Evolutionary conservation across 2,797 vertebrate species (phyloP), one percentile per base, ranked within the genome.

Genomic region (Oreonectes daqikongensis): DNA sequence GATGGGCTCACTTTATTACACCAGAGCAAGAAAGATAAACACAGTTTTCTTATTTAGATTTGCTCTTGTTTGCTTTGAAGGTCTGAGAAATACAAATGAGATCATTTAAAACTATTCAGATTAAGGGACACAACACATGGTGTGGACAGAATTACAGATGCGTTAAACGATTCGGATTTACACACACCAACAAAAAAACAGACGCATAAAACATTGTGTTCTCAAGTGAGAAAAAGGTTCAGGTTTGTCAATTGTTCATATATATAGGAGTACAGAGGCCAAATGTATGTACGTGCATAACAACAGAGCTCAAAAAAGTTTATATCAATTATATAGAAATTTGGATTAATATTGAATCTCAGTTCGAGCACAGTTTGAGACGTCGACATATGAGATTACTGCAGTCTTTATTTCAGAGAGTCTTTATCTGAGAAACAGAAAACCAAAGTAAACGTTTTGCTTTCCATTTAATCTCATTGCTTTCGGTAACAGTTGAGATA

Each of bases 41-140:
- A 52, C n/a, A n/a, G 17, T 65, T 66, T 53, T 42, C 14, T 42
- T 4, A 5, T n/a, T 48, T 40, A 40, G 7, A 50, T 24, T 53
- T 12, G 15, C 30, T 64, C 20, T 40, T 50, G 59, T 72, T 73
- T 28, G 57, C 28, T 26, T 64, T 52, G 18, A 73, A 73, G 60
- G 30, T 64, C 5, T 32, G 2, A 35, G 15, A 7, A 17, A 11
- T 22, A 24, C 20, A 28, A 24, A 61, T 35, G n/a, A n/a, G 38
- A 60, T 30, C 24, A 46, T 32, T n/a, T n/a, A n/a, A n/a, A n/a
- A n/a, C n/a, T n/a, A n/a, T n/a, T n/a, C n/a, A n/a, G n/a, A n/a
- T n/a, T n/a, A n/a, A n/a, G n/a, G n/a, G n/a, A n/a, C n/a, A n/a
- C n/a, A n/a, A n/a, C n/a, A n/a, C n/a, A n/a, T n/a, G n/a, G n/a